Evolutionary conservation across 2,113 vertebrate genomes (phyloP).

Genomic region (Manacus vitellinus): DNA sequence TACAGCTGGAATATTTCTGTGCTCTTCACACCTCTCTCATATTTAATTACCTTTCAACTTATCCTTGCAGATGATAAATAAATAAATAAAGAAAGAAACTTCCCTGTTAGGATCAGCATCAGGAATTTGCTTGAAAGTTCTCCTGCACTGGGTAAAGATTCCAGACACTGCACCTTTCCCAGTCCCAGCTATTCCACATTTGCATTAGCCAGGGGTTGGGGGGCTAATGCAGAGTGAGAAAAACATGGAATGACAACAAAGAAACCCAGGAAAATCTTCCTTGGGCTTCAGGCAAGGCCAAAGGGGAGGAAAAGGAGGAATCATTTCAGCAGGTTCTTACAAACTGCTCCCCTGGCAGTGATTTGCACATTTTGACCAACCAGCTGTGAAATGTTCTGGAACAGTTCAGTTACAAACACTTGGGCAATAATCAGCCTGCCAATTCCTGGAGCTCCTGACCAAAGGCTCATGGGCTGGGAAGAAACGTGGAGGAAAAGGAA

Average conservation of each 20-base stretch:
- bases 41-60: background rate
- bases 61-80: background rate
- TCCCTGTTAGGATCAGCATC: background rate
- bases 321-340: background rate
- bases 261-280: background rate
- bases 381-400: slow-evolving; percentile 9
- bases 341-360: background rate
- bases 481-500: background rate
- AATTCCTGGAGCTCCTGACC: background rate
- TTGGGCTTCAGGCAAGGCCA: background rate
- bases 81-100: background rate
- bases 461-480: background rate
- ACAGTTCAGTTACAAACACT: background rate
- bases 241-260: background rate
- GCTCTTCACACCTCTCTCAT: background rate
- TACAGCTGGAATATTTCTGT: background rate
- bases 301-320: background rate
- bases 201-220: background rate
- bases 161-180: background rate
- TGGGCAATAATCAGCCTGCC: background rate
- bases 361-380: background rate
- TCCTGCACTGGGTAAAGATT: background rate
- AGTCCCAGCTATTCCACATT: background rate
- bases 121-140: background rate
- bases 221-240: background rate